Base-by-base conservation (phyloP, 2,113 vertebrate genomes). In the Centropristis striata region DNA sequence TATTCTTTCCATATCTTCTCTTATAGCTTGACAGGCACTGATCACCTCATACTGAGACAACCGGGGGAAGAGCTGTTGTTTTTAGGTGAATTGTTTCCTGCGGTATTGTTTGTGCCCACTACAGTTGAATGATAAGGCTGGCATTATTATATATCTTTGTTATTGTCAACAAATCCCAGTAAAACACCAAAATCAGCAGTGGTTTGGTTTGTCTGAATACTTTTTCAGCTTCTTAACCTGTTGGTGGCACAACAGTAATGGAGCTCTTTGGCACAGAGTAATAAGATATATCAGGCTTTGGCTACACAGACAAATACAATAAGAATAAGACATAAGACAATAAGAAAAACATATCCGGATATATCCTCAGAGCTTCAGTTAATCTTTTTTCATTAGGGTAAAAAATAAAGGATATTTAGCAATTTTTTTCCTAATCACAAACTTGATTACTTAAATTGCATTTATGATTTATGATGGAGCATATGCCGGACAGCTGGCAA, bases 1-100 rank as follows among this genome's bases (percentile, higher is more conserved):
- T 73, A 67, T 80, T 79, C 71, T 78, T 27, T 25, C 23, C 13
- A 28, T 32, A 53, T 49, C 41, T 77, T 77, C 55, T 75, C 53
- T 74, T 21, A 42, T 10, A 70, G 60, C 49, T 10, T 53, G 65
- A 76, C 1, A 20, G 55, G 51, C 7, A 1, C 1, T 1, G 65
- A 42, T 67, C 32, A 21, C 67, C 42, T 80, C 70, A 27, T 10
- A 54, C 36, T 16, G 65, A 68, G 64, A 64, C 67, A n/a, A 13
- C 18, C 27, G 46, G 70, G 58, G 32, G 36, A 59, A 47, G 47
- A 23, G 58, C 46, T 32, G 71, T 37, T 66, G 58, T 64, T 53
- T 63, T 61, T 13, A 64, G 20, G 32, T 27, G 18, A 68, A 16
- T 0, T 27, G 57, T 57, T 27, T 68, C 67, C 12, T 42, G 50